These are phyloP conservation scores for Scolopax mira DNA, from an alignment of 2,113 vertebrate species.

Conservation along the genomic window DNA sequence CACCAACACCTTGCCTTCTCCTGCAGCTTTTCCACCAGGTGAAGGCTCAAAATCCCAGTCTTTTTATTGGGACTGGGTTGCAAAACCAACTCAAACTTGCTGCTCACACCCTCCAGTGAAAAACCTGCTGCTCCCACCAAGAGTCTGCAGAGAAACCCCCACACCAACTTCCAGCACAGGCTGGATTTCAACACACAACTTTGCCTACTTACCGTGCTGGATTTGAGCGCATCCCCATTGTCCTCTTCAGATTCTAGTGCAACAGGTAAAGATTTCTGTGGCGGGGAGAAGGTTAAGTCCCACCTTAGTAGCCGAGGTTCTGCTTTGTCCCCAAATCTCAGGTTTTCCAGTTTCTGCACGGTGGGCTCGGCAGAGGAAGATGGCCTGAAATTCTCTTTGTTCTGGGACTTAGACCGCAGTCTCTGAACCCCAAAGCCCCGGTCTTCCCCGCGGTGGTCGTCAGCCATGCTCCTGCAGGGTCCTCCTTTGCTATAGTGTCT, in stretches of 20 bases:
- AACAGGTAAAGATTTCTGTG: constrained; percentile 91
- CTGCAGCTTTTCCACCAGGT: neutral
- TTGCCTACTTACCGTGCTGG: constrained; percentile 87
- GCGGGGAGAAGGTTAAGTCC: constrained; percentile 94
- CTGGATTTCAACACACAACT: neutral
- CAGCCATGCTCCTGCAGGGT: constrained; percentile 62
- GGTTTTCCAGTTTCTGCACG: constrained; percentile 95
- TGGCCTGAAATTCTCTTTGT: constrained; percentile 81
- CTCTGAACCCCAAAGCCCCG: constrained; percentile 84
- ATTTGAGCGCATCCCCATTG: constrained; percentile 85
- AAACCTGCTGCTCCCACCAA: neutral
- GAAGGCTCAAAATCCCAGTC: neutral
- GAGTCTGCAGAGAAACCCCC: neutral
- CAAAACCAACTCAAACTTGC: neutral
- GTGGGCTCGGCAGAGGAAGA: constrained; percentile 84
- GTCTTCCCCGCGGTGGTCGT: constrained; percentile 74
- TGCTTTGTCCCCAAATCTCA: constrained; percentile 89
- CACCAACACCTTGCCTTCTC: neutral
- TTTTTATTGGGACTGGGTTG: neutral
- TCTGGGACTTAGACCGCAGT: constrained; percentile 84
- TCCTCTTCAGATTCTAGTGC: constrained; percentile 92
- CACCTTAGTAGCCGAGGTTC: constrained; percentile 93
- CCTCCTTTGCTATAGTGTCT: constrained; percentile 74
- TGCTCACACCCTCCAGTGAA: neutral
- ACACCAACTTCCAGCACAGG: accelerated